Evolutionary conservation across 2,113 vertebrate species (phyloP), one percentile per base, ranked within the genome.

Genomic region (Pan paniscus): DNA sequence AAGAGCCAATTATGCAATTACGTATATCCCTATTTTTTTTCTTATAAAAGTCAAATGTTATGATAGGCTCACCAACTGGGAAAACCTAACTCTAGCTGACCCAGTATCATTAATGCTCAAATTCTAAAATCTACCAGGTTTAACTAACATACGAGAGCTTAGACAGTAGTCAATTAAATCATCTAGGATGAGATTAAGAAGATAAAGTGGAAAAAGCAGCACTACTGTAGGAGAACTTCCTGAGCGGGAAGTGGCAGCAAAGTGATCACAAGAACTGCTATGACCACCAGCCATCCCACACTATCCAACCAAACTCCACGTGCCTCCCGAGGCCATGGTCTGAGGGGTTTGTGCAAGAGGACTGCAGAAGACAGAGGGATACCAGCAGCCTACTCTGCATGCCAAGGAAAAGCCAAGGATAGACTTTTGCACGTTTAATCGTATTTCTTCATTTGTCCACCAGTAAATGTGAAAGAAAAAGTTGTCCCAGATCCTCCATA

Each of bases 11-110:
- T 96, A 55, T 38, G 3, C 61, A 83, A 70, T 35, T 25, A 67
- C 13, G 1, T 80, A 25, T 16, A 23, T 23, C 6, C 0, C 35
- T 82, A 59, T 50, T 43, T 59, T 81, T 70, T 64, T 25, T 22
- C 23, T 82, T 43, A 57, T 75, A 23, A 87, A 92, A 93, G 22
- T 78, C 59, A 84, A 86, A 38, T 90, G 12, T 70, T 46, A 23
- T n/a, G 27, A 46, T 32, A 48, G 61, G 16, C 4, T 92, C 59
- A 72, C 46, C 84, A 93, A 5, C 30, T 35, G 25, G 23, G 25
- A 94, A 96, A 64, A 78, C n/a, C 14, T 83, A 73, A 57, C 35
- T 90, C 25, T 85, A 93, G 13, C 12, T 59, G 72, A 88, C 6
- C 13, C 35, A 78, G 10, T 73, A 55, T 43, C n/a, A 67, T 50